Evolutionary conservation across 2,797 vertebrate species (phyloP).

Genomic region (Coluber constrictor): DNA sequence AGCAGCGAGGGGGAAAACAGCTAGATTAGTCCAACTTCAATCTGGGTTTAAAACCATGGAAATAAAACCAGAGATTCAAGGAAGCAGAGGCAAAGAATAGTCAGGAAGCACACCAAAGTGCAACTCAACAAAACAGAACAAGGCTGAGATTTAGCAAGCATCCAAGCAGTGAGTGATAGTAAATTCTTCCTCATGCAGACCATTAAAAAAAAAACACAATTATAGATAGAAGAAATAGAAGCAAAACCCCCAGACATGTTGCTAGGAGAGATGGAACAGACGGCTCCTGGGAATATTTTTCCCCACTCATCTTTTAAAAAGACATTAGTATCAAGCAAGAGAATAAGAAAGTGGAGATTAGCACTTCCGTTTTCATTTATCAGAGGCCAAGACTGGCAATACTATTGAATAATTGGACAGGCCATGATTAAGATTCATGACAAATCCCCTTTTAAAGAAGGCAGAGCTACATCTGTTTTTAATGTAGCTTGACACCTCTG

Average conservation of each 20-base stretch:
- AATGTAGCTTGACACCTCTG: neutral
- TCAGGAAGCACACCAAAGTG: neutral
- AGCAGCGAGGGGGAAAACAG: neutral
- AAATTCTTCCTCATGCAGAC: neutral
- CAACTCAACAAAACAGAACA: neutral
- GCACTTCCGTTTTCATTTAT: neutral
- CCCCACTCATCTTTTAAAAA: neutral
- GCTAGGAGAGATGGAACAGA: neutral
- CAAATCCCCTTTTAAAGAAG: neutral
- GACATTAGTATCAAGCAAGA: neutral
- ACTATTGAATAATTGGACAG: neutral
- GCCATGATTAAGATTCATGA: neutral
- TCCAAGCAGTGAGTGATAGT: neutral
- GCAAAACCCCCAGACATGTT: neutral
- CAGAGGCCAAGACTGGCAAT: neutral
- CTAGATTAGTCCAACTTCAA: neutral
- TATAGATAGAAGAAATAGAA: neutral
- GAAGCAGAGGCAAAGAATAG: neutral
- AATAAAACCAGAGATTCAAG: neutral
- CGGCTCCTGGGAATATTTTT: neutral
- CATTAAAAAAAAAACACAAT: neutral
- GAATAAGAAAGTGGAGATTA: neutral
- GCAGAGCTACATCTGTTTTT: neutral
- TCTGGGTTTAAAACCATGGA: neutral
- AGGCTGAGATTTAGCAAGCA: neutral